These are phyloP conservation scores for Lagenorhynchus albirostris DNA, from an alignment of 2,113 vertebrate genomes.

Conservation along the genomic window DNA sequence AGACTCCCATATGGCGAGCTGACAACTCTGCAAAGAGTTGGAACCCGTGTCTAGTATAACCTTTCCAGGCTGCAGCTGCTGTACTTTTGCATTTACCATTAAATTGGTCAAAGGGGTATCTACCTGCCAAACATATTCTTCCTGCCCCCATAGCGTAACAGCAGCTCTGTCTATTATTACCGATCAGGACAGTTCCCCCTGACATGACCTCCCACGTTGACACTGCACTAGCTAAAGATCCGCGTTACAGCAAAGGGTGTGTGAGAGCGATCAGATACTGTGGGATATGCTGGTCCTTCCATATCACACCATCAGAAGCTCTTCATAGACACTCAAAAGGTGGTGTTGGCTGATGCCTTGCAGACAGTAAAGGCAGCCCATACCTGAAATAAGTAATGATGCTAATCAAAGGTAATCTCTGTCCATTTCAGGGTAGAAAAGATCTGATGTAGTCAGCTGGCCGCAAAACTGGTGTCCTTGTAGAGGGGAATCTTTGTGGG, in stretches of 20 bases:
- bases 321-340: background rate
- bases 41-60: background rate
- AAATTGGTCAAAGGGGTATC: background rate
- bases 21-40: background rate
- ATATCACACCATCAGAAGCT: background rate
- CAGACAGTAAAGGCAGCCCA: background rate
- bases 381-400: background rate
- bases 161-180: background rate
- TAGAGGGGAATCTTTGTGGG: background rate
- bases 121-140: background rate
- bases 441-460: background rate
- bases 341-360: background rate
- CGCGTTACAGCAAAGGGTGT: background rate
- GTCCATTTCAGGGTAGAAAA: background rate
- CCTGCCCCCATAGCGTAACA: background rate
- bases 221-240: background rate
- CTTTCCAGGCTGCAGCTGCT: background rate
- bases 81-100: background rate
- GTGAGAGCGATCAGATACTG: background rate
- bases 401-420: background rate
- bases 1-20: no score
- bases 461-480: background rate
- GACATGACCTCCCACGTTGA: background rate
- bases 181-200: background rate
- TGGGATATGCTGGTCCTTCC: background rate